These are phyloP conservation scores for Cephus rjabovi DNA, from an alignment of 2,888 invertebrate species.

Conservation along the genomic window DNA sequence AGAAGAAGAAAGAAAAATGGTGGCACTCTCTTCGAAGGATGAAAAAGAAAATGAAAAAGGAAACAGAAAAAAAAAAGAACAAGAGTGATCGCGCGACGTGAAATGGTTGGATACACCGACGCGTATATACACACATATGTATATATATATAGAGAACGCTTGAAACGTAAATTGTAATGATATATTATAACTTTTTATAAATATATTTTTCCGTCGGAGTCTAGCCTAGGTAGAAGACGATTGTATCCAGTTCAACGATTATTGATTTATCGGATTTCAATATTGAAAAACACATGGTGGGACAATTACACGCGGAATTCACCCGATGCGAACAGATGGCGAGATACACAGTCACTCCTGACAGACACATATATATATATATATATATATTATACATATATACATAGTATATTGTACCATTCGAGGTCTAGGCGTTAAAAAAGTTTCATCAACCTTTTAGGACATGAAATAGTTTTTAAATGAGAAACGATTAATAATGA, in stretches of 20 bases:
- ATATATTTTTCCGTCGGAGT: slow-evolving; percentile 67
- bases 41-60: neutral
- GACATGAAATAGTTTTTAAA: neutral
- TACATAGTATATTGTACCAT: slow-evolving; percentile 1
- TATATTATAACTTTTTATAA: slow-evolving; percentile 66
- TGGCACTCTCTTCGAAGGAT: neutral
- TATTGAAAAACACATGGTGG: neutral
- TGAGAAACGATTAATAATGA: neutral
- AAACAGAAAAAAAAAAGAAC: neutral
- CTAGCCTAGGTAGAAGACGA: slow-evolving; percentile 61
- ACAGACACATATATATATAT: neutral
- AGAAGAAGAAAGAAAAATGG: neutral
- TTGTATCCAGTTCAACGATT: slow-evolving; percentile 19
- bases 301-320: neutral
- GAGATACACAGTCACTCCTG: neutral
- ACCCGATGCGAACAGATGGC: neutral
- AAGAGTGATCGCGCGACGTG: neutral
- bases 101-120: neutral
- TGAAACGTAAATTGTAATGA: slow-evolving; percentile 58
- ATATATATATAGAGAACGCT: slow-evolving; percentile 62
- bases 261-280: slow-evolving; percentile 11
- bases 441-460: neutral
- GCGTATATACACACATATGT: slow-evolving; percentile 19
- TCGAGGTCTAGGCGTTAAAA: neutral
- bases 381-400: slow-evolving; percentile 8